Evolutionary conservation across 1,140 invertebrate genomes (phyloP), one percentile per base, ranked within the genome.

Genomic region (Campoletis sonorensis): DNA sequence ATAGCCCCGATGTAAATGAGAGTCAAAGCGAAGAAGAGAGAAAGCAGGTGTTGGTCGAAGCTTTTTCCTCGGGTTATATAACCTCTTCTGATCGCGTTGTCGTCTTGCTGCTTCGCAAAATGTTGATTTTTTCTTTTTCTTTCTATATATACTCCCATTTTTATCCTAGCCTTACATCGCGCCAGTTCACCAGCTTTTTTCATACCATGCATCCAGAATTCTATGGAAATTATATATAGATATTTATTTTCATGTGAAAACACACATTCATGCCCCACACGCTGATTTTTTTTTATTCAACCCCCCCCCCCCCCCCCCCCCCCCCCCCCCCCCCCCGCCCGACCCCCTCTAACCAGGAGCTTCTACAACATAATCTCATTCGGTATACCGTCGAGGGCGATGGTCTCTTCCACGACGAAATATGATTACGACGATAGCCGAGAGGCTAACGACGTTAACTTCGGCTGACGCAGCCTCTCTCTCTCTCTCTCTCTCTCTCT

Each of bases 401-500:
- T 70, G 67, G 67, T 70, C 67, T 86, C 85, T 87, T 87, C 84
- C 79, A 84, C 80, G 82, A 77, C 67, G 75, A 87, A 87, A 87
- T 87, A 87, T 87, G 85, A 87, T 87, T 87, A 86, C 83, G 84
- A 79, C 85, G 85, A 86, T 87, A 86, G 85, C 83, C 76, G 58
- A 78, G 61, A 78, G 76, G 85, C 79, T 87, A 87, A 87, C 86
- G 79, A 84, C 23, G 83, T 87, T 87, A 87, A 79, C 76, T 80
- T 67, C 73, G 81, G 85, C 85, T 84, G 86, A 85, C 83, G 85
- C 85, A 86, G 86, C 84, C 76, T 68, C 76, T 23, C 30, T 33
- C 3, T 33, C 30, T 33, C 30, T 33, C 30, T 33, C 30, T 33
- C 30, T 33, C 30, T 33, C 30, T 33, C 30, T 33, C 30, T 33